phyloP scores from a whole-genome alignment of 2,797 vertebrate species.

The Coregonus sp. region DNA sequence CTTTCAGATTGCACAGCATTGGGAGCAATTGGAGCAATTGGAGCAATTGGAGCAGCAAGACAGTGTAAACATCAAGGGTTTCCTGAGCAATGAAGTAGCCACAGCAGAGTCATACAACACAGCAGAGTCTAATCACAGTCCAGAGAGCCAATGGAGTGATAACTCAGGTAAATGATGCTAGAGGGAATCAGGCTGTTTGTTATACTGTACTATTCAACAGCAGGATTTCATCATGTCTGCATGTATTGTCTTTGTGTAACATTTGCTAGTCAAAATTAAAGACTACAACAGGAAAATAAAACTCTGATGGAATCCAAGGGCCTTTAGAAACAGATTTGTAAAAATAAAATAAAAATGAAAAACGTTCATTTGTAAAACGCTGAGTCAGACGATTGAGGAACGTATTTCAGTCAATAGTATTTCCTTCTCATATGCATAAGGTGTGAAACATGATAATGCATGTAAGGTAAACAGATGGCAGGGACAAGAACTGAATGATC shows the following conservation, averaged over 20 bases:
- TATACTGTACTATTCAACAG: not conserved
- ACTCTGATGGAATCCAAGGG: not conserved
- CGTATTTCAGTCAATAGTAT: not conserved
- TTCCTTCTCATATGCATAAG: not conserved
- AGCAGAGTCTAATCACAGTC: slow-evolving; percentile 49
- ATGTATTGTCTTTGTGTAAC: not conserved
- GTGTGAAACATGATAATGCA: not conserved
- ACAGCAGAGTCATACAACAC: slow-evolving; percentile 42
- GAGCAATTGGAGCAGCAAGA: slow-evolving; percentile 66
- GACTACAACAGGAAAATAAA: not conserved
- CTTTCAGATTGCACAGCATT: slow-evolving; percentile 61
- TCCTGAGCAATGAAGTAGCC: slow-evolving; percentile 81
- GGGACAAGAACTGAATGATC: not conserved
- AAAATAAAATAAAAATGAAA: not conserved
- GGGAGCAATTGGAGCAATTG: slow-evolving; percentile 45
- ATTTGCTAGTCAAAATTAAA: slow-evolving; percentile 14
- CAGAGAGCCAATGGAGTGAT: slow-evolving; percentile 74
- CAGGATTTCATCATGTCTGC: too few relatives aligned
- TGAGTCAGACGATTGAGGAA: not conserved
- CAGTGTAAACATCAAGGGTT: slow-evolving; percentile 74
- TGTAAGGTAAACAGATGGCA: not conserved
- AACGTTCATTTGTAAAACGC: too few relatives aligned
- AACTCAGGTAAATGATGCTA: slow-evolving; percentile 73
- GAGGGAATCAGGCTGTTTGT: slow-evolving; percentile 4
- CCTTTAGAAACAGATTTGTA: not conserved